phyloP scores from a whole-genome alignment of 2,888 invertebrate genomes.

The Anthophora plumipes region DNA sequence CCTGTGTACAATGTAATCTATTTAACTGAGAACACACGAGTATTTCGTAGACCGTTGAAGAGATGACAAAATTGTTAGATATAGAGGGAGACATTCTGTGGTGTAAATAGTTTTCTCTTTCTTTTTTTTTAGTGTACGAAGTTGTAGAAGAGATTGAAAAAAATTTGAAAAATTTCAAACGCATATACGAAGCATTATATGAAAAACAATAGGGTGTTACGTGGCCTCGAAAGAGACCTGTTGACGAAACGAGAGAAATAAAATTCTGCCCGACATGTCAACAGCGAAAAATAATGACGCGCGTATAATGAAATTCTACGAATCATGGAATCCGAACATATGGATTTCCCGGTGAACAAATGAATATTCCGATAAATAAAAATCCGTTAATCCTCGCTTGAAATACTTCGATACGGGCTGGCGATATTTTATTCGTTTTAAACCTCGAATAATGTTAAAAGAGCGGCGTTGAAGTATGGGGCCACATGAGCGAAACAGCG shows the following conservation, averaged over 20 bases:
- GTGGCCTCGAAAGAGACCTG: too few species aligned
- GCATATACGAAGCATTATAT: too few species aligned
- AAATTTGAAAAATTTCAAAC: too few species aligned
- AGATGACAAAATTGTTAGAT: too few species aligned
- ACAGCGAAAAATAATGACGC: conserved; percentile 10
- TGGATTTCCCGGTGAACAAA: neutral
- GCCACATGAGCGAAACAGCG: neutral
- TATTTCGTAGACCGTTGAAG: too few species aligned
- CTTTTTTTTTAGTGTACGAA: too few species aligned
- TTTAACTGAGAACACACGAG: too few species aligned
- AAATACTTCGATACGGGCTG: neutral
- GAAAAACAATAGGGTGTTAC: neutral
- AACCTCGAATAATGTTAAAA: neutral
- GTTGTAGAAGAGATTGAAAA: too few species aligned
- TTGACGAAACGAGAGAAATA: neutral
- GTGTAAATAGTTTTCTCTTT: too few species aligned
- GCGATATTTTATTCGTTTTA: conserved; percentile 1
- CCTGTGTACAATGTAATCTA: too few species aligned
- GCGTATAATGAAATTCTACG: conserved; percentile 3
- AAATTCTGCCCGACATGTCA: neutral
- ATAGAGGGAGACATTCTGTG: too few species aligned
- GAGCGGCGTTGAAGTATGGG: neutral
- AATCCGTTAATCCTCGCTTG: conserved; percentile 4
- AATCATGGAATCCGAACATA: neutral
- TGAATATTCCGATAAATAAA: conserved; percentile 32